Conservation (phyloP, 1,140 invertebrate genomes). For the Oppia nitens region DNA sequence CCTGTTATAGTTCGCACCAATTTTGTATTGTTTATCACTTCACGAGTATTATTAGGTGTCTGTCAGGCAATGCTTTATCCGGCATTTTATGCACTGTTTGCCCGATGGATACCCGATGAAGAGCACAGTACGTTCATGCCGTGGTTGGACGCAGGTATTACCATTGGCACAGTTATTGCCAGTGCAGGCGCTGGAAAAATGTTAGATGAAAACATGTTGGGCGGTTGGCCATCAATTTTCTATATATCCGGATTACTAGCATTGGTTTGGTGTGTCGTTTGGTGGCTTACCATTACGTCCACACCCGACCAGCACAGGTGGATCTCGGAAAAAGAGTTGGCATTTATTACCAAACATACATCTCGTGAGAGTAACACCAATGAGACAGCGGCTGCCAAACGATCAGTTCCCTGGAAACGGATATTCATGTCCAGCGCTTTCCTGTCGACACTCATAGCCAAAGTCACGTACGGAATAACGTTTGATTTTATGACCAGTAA, state of each 20-base stretch:
- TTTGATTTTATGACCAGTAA: conserved; percentile 14
- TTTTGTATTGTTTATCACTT: conserved; percentile 2
- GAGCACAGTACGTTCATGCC: conserved; percentile 20
- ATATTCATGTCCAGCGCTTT: conserved; percentile 33
- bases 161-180: conserved; percentile 20
- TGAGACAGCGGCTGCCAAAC: background rate
- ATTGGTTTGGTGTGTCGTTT: conserved; percentile 10
- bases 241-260: conserved; percentile 19
- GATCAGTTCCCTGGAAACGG: conserved; percentile 23
- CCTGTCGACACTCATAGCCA: conserved; percentile 33
- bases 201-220: conserved; percentile 11
- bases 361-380: background rate
- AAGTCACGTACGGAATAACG: conserved; percentile 35
- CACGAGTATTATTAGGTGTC: conserved; percentile 1
- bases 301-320: conserved; percentile 27
- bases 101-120: conserved; percentile 16
- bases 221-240: conserved; percentile 21
- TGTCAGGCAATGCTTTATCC: conserved; percentile 9
- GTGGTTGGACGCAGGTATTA: conserved; percentile 18
- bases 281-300: conserved; percentile 6
- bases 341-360: conserved; percentile 26
- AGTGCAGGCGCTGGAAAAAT: conserved; percentile 18
- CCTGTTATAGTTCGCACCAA: conserved; percentile 4
- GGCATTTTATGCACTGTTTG: conserved; percentile 11
- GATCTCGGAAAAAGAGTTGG: conserved; percentile 30